Evolutionary conservation across 2,113 vertebrate species (phyloP).

Genomic region (Hemichromis elongatus): DNA sequence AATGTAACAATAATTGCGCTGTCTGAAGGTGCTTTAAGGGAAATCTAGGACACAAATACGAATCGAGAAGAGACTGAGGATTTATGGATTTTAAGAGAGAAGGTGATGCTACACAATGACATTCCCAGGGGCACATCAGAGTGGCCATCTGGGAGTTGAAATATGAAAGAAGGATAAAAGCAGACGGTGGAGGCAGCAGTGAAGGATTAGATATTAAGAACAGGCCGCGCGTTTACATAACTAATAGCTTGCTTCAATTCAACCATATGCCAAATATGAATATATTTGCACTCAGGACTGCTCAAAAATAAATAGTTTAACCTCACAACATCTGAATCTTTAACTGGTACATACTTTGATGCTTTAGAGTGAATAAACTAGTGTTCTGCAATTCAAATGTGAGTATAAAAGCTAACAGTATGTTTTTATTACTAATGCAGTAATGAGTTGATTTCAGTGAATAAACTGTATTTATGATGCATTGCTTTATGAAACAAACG

Average conservation of each 20-base stretch:
- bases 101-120: neutral
- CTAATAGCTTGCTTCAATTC: neutral
- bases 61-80: neutral
- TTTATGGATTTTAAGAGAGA: neutral
- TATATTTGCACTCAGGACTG: neutral
- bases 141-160: neutral
- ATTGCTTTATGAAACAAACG: neutral
- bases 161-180: neutral
- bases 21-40: neutral
- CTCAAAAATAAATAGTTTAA: neutral
- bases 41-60: neutral
- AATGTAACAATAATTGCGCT: neutral
- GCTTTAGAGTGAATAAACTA: neutral
- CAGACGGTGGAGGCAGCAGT: neutral
- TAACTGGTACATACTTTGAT: neutral
- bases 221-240: neutral
- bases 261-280: neutral
- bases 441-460: neutral
- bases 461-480: neutral
- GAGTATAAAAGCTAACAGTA: neutral
- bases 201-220: neutral
- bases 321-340: neutral
- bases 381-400: neutral
- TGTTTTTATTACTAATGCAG: neutral
- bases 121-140: neutral